A percentile compares a stretch with the other conserved stretches of the same genome.
Evolutionary conservation across 2,113 vertebrate species (phyloP).

Genomic region (Mustela nigripes): DNA sequence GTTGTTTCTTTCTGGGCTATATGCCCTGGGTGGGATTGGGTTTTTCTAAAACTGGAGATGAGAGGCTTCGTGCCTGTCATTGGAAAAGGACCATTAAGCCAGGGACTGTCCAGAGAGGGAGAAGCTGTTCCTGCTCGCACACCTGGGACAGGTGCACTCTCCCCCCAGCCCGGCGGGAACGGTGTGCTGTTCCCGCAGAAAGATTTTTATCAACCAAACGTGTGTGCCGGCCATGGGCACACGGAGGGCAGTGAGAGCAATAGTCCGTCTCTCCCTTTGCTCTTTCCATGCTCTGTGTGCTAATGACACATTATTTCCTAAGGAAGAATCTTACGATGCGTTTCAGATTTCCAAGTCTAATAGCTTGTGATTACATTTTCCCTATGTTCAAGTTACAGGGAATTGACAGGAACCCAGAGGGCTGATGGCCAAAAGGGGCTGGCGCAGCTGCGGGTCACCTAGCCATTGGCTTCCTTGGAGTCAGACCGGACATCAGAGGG

Average conservation of each 20-base stretch:
- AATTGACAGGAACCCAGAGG: background rate
- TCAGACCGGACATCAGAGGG: fast-evolving
- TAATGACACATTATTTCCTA: background rate
- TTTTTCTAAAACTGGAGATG: background rate
- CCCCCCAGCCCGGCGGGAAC: too few species aligned
- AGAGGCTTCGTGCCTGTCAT: background rate
- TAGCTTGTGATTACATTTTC: background rate
- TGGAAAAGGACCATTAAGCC: background rate
- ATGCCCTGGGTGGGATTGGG: too few species aligned
- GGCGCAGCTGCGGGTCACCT: too few species aligned
- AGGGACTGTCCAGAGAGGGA: background rate
- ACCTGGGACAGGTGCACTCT: fast-evolving
- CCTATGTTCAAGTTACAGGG: background rate
- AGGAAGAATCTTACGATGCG: background rate
- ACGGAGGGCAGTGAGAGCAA: fast-evolving
- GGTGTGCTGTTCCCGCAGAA: background rate
- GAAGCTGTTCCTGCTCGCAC: fast-evolving
- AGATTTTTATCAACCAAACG: background rate
- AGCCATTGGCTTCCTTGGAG: fast-evolving
- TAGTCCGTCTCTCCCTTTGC: background rate
- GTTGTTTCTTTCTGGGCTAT: background rate
- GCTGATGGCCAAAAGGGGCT: too few species aligned
- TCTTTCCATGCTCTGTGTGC: background rate
- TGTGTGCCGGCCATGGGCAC: background rate
- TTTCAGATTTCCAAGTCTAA: background rate